Evolutionary conservation across 2,888 invertebrate species (phyloP).

Genomic region (Mesorhabditis sp.): DNA sequence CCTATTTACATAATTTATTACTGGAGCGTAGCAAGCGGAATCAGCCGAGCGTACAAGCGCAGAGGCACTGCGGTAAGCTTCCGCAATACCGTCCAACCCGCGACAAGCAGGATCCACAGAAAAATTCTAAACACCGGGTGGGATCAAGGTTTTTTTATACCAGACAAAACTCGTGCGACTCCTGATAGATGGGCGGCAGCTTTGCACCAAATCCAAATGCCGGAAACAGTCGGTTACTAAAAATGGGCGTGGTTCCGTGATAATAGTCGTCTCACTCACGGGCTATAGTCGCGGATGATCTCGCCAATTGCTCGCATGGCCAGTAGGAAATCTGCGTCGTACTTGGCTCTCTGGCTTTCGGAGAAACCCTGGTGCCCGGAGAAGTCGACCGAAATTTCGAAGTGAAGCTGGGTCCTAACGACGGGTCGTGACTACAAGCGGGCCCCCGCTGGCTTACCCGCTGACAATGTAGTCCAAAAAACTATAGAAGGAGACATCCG

Average conservation of each 20-base stretch:
- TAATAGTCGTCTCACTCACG: conserved; percentile 19
- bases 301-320: conserved; percentile 49
- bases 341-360: conserved; percentile 32
- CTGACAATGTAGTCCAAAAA: conserved; percentile 52
- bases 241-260: conserved; percentile 10
- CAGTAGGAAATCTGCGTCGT: conserved; percentile 44
- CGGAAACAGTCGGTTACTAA: conserved; percentile 46
- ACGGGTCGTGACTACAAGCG: neutral
- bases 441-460: conserved; percentile 24
- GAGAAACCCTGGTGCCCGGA: conserved; percentile 28
- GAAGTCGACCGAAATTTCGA: conserved; percentile 38
- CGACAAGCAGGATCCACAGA: conserved; percentile 51
- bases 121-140: conserved; percentile 33
- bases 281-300: conserved; percentile 47
- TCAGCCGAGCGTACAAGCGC: conserved; percentile 45
- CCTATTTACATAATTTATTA: conserved; percentile 50
- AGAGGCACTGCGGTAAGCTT: conserved; percentile 45
- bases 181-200: conserved; percentile 53
- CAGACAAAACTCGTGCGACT: conserved; percentile 53
- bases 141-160: conserved; percentile 10
- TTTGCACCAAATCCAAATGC: conserved; percentile 55
- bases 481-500: conserved; percentile 49
- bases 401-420: conserved; percentile 42
- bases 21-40: conserved; percentile 47
- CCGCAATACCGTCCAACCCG: conserved; percentile 49